Evolutionary conservation across 2,797 vertebrate genomes (phyloP), one percentile per base, ranked within the genome.

Genomic region (Pseudochromis fuscus): DNA sequence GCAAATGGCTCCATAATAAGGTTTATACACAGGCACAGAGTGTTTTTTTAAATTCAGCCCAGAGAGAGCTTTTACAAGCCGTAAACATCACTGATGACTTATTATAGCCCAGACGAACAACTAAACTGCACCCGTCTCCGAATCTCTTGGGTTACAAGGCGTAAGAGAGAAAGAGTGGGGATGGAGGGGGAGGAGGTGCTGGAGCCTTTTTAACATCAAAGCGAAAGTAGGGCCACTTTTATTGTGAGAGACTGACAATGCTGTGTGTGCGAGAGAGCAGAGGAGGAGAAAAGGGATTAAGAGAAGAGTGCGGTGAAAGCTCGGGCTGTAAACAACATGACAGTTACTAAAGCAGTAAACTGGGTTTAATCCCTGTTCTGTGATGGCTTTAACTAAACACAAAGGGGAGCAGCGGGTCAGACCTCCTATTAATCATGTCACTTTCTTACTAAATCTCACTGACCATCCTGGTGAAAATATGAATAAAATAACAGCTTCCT

Each of bases 31-130:
- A 19, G n/a, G 7, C 13, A 1, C 64, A 4, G 50, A 8, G 48
- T 66, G 61, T 72, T 79, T 68, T 68, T 62, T 5, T 25, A 9
- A 35, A 62, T 61, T n/a, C 37, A 51, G 72, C 19, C 44, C 70
- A 40, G 50, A 63, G 64, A 72, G 57, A 76, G 77, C 67, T 78
- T 88, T 86, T 79, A 86, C 46, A 57, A 79, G 52, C 60, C 75
- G 60, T 85, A 89, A 91, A 91, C 85, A 83, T 82, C 80, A 75
- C 49, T 78, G 74, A 83, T 80, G 79, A 86, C 79, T 86, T 82
- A 87, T 84, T 83, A 84, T 33, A 71, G 65, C 75, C 25, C 46
- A 45, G 58, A 31, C 25, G 28, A 7, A 0, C 7, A 18, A 23
- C 51, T 45, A 42, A 64, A 73, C 70, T 18, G 57, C 74, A 56